These are phyloP conservation scores for Pseudomyrmex pallidus DNA, from an alignment of 1,140 invertebrate species.

Conservation along the genomic window DNA sequence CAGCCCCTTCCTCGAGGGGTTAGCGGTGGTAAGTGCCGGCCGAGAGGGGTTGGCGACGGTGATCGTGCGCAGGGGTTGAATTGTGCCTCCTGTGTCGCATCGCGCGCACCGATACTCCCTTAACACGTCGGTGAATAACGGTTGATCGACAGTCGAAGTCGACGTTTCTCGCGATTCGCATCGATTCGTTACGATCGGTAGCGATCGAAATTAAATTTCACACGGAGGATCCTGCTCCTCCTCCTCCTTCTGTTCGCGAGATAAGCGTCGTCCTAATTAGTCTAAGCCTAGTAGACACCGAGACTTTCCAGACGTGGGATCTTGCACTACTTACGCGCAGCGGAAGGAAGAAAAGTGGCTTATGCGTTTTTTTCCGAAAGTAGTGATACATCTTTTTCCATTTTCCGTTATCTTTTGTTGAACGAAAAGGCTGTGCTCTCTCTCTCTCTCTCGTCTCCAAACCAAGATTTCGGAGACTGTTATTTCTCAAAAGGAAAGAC, in stretches of 20 bases:
- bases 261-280: slow-evolving; percentile 13
- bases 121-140: slow-evolving; percentile 59
- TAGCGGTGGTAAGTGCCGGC: background rate
- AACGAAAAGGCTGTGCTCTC: too few species aligned
- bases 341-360: too few species aligned
- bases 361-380: too few species aligned
- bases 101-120: slow-evolving; percentile 71
- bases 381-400: too few species aligned
- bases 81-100: slow-evolving; percentile 65
- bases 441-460: too few species aligned
- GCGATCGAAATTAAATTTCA: slow-evolving; percentile 54
- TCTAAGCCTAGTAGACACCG: background rate
- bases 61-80: slow-evolving; percentile 69
- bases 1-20: slow-evolving; percentile 40
- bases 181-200: background rate
- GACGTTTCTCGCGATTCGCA: slow-evolving; percentile 30
- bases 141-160: slow-evolving; percentile 19
- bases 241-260: background rate
- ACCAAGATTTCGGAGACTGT: too few species aligned
- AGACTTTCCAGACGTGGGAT: too few species aligned
- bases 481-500: too few species aligned
- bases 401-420: too few species aligned
- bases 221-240: too few species aligned
- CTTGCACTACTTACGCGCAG: too few species aligned
- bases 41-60: slow-evolving; percentile 64